These are phyloP conservation scores for Oppia nitens DNA, from an alignment of 1,140 invertebrate species.

Conservation along the genomic window DNA sequence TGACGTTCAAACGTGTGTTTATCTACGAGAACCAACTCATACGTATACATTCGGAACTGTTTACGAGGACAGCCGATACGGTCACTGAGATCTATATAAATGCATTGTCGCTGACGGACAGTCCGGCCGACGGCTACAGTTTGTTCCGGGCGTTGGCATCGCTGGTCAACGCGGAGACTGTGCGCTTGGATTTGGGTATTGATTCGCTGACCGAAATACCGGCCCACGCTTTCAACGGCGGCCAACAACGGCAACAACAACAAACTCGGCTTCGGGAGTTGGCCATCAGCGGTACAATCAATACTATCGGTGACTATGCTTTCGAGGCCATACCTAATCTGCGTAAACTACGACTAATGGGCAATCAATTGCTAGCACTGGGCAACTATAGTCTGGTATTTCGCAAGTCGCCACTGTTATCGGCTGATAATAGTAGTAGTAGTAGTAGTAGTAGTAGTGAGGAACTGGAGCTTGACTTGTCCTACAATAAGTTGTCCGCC, in stretches of 20 bases:
- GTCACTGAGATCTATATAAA: not conserved
- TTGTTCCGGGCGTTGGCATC: not conserved
- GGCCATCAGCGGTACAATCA: not conserved
- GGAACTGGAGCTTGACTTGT: not conserved
- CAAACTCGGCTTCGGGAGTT: not conserved
- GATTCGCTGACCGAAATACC: not conserved
- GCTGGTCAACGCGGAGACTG: not conserved
- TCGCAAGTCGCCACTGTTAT: not conserved
- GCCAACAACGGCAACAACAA: not conserved
- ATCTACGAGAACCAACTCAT: not conserved
- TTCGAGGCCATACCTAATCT: not conserved
- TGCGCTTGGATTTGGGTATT: not conserved
- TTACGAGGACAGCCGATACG: not conserved
- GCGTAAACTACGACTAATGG: not conserved
- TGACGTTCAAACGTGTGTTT: not conserved
- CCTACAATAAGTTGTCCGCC: not conserved
- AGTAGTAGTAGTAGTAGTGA: no score
- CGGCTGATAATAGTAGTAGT: no score
- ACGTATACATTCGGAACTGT: not conserved
- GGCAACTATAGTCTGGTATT: not conserved
- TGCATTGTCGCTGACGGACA: not conserved
- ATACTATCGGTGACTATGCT: not conserved
- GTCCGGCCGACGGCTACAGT: not conserved
- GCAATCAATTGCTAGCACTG: not conserved
- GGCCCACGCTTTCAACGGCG: not conserved